Evolutionary conservation across 2,113 vertebrate genomes (phyloP), one percentile per base, ranked within the genome.

Genomic region (Megaceryle maxima): DNA sequence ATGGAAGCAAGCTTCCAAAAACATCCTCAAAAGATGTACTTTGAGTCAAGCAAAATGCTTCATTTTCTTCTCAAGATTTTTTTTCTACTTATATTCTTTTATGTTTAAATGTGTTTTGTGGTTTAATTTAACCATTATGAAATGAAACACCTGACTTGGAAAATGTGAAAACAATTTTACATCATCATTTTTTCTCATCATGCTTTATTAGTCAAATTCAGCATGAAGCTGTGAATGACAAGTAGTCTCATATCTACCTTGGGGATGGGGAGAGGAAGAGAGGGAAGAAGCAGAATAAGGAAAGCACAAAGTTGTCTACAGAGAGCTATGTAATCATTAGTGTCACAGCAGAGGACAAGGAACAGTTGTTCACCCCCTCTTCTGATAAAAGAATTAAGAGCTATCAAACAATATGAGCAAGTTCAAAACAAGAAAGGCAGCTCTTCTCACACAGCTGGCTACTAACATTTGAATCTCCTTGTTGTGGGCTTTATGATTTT

Each of bases 141-240:
- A 94, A 91, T 31, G 44, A 86, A 94, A 88, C 67, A 90, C 15
- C 55, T 83, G 80, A 93, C 72, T 83, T 74, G 37, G 72, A 90
- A 93, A 83, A 88, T 26, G 70, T 57, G 50, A 95, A 92, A 90
- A 88, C n/a, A 55, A 93, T 78, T 92, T 80, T 74, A 70, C 51
- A 80, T 67, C 21, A n/a, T 88, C 5, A 29, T 57, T 86, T 87
- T 79, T 95, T 86, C 85, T 90, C 83, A 85, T 92, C 68, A 80
- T 2, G 11, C 63, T 80, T 86, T 90, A 83, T 95, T 92, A 94
- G 83, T 28, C 64, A 88, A 91, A 93, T 80, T 85, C 21, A 63
- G 43, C 41, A 19, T 41, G 72, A 94, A 96, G 80, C 68, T 77
- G 79, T 83, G 90, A 93, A 92, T 86, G 63, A 90, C 85, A 90